phyloP scores from a whole-genome alignment of 2,797 vertebrate species.

The Eurystomus glaucurus region DNA sequence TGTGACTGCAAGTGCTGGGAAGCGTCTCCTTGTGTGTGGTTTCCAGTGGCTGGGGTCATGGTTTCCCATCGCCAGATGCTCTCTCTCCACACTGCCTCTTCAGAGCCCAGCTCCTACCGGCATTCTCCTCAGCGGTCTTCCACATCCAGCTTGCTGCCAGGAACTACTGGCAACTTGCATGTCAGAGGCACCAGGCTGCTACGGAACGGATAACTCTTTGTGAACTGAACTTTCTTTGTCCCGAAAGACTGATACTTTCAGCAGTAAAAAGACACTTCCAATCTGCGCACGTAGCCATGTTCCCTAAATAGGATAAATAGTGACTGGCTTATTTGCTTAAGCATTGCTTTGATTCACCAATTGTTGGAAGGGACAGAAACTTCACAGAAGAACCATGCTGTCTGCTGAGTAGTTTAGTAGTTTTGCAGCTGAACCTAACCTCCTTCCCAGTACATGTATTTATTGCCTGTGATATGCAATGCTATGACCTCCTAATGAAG shows the following conservation, averaged over 20 bases:
- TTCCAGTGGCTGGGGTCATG: background rate
- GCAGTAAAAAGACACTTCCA: background rate
- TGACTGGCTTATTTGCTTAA: background rate
- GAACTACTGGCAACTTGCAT: background rate
- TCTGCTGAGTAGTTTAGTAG: background rate
- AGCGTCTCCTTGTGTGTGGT: background rate
- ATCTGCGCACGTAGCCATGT: rapidly evolving
- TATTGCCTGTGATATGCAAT: background rate
- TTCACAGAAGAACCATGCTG: background rate
- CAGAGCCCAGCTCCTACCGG: rapidly evolving
- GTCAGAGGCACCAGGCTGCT: background rate
- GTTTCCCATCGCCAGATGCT: background rate
- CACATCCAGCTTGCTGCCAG: background rate
- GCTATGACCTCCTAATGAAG: background rate
- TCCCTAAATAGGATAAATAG: background rate
- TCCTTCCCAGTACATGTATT: background rate
- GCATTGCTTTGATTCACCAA: background rate
- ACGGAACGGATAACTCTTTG: background rate
- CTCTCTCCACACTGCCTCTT: background rate
- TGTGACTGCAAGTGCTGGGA: background rate
- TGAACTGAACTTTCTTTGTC: background rate
- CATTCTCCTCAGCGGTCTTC: background rate
- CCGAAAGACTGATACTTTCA: background rate
- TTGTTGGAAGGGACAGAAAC: background rate
- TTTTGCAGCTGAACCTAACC: background rate